These are phyloP conservation scores for Gambusia holbrooki DNA, from an alignment of 2,113 vertebrate species.

Conservation along the genomic window DNA sequence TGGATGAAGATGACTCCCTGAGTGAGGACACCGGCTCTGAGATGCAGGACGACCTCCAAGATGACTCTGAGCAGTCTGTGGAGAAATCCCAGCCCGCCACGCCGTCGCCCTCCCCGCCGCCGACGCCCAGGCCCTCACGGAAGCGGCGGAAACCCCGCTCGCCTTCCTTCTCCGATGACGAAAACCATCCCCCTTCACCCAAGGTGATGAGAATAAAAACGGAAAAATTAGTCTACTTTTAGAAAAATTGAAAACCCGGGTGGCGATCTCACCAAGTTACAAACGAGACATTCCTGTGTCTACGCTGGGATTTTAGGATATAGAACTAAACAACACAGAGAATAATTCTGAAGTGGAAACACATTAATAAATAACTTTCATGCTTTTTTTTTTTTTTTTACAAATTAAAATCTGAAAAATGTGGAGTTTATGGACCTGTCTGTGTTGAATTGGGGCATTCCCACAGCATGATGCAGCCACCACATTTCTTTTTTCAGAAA, in stretches of 20 bases:
- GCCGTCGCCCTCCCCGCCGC: slow-evolving; percentile 88
- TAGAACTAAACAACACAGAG: too few relatives aligned
- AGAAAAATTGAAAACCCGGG: too few relatives aligned
- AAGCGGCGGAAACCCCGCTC: slow-evolving; percentile 84
- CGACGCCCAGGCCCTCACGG: slow-evolving; percentile 81
- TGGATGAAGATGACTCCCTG: slow-evolving; percentile 93
- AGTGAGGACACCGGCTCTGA: slow-evolving; percentile 93
- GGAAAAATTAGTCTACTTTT: too few relatives aligned
- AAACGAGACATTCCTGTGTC: too few relatives aligned
- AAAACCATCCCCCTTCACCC: slow-evolving; percentile 92
- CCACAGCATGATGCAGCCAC: background rate
- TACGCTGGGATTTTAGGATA: too few relatives aligned
- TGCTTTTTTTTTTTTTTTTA: too few relatives aligned
- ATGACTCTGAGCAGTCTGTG: slow-evolving; percentile 91
- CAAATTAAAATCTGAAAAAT: too few relatives aligned
- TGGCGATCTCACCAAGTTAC: too few relatives aligned
- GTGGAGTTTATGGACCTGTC: too few relatives aligned
- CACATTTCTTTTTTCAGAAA: background rate
- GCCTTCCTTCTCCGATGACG: slow-evolving; percentile 92
- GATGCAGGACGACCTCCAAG: slow-evolving; percentile 89
- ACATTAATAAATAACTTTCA: too few relatives aligned
- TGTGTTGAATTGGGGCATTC: background rate
- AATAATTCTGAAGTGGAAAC: too few relatives aligned
- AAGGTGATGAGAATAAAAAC: slow-evolving; percentile 81
- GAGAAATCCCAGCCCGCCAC: slow-evolving; percentile 91